Base-by-base conservation (phyloP, 1,140 invertebrate species). In the Caenorhabditis latens region DNA sequence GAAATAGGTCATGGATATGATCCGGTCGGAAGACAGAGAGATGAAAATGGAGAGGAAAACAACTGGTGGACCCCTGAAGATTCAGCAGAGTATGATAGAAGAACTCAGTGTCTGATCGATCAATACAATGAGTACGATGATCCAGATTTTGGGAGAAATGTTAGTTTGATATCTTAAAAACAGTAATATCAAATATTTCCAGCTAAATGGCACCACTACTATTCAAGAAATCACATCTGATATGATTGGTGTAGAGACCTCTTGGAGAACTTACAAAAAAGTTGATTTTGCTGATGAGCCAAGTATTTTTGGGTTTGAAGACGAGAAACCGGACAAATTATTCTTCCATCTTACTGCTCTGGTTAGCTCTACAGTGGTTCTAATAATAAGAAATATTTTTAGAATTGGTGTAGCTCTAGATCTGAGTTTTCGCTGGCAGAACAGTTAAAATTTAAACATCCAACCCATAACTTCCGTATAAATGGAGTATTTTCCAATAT, bases 401-500 rank as follows among this genome's bases (percentile, higher is more conserved):
- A 32, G 32, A 32, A 32, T 32, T 32, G 9, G 4, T 58, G 55
- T 58, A 7, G 14, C 32, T 32, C 32, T n/a, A 6, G 55, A 58
- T 16, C 13, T 58, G 1, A 58, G 11, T 5, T 1, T 1, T 16
- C 55, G 0, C 9, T 58, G 6, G 11, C 55, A 1, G 19, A 19
- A n/a, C 55, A 58, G 19, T n/a, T 19, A 8, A 14, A 4, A n/a
- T 0, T 0, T 0, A 19, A 0, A 19, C 55, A 58, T 19, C 14
- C 55, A 6, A 58, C 55, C 2, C 3, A 92, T 96, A 87, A 4
- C 42, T 93, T 84, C 88, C 93, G 94, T 85, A 93, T 94, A 13
- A 94, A 93, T 87, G 94, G 94, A 11, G 94, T 94, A 14, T 91
- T 94, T 14, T 94, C 94, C 48, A 95, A 95, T 88, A 94, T 93